These are phyloP conservation scores for Plagiodera versicolora DNA, from an alignment of 2,888 invertebrate genomes.

Conservation along the genomic window DNA sequence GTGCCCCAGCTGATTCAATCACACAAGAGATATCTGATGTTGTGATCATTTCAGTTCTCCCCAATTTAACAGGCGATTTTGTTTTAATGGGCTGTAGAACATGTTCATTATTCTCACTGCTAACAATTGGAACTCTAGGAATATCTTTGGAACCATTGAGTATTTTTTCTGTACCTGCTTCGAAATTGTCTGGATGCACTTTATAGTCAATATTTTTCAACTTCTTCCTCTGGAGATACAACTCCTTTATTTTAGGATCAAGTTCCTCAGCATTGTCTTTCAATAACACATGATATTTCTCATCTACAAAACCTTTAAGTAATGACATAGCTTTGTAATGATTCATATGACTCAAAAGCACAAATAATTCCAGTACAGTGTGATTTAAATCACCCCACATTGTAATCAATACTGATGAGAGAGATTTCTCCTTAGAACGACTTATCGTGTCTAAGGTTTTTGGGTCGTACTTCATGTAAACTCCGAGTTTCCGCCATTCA, in stretches of 20 bases:
- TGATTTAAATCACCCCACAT: slow-evolving; percentile 86
- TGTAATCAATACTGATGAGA: slow-evolving; percentile 73
- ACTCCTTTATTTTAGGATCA: too few relatives aligned
- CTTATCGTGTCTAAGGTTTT: slow-evolving; percentile 61
- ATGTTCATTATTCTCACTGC: slow-evolving; percentile 49
- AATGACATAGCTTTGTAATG: slow-evolving; percentile 75
- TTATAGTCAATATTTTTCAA: slow-evolving; percentile 4
- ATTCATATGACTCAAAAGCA: slow-evolving; percentile 72
- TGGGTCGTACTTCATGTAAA: slow-evolving; percentile 67
- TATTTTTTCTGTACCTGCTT: slow-evolving; percentile 31
- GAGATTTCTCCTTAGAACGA: slow-evolving; percentile 63
- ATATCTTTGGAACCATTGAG: slow-evolving; percentile 35
- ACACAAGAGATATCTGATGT: slow-evolving; percentile 50
- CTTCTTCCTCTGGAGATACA: too few relatives aligned
- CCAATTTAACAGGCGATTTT: slow-evolving; percentile 31
- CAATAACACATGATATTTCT: slow-evolving; percentile 65
- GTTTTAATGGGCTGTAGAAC: slow-evolving; percentile 20
- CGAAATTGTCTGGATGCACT: slow-evolving; percentile 29
- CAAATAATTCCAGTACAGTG: slow-evolving; percentile 75
- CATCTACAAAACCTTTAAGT: slow-evolving; percentile 67
- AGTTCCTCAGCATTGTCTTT: slow-evolving; percentile 40
- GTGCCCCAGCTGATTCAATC: slow-evolving; percentile 49
- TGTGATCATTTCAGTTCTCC: slow-evolving; percentile 36
- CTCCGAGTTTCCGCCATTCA: slow-evolving; percentile 78
- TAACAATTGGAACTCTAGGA: slow-evolving; percentile 39